A percentile compares a stretch with the other conserved stretches of the same genome.
phyloP scores from a whole-genome alignment of 35 echinoderm and acorn worm genomes.

The Nesometra sesokonis region DNA sequence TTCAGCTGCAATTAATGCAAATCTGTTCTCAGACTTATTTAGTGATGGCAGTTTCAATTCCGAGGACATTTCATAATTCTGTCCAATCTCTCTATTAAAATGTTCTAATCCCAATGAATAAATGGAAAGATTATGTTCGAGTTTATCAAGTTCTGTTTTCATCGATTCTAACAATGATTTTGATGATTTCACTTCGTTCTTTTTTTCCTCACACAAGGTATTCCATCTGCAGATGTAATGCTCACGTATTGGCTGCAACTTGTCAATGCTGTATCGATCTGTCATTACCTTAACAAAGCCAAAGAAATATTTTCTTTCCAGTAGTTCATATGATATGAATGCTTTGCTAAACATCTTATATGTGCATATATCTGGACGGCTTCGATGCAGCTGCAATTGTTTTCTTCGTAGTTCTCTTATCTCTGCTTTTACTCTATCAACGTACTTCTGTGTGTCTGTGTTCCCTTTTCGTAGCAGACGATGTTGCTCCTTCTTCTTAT shows the following conservation, averaged over 20 bases:
- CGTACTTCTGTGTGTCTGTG: neutral
- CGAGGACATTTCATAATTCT: neutral
- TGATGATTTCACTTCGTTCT: neutral
- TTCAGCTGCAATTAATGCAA: conserved; percentile 1
- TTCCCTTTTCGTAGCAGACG: neutral
- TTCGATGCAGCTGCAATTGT: neutral
- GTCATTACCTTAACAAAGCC: neutral
- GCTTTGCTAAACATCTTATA: neutral
- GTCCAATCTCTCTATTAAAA: conserved; percentile 20
- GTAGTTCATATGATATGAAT: neutral
- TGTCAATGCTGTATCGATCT: neutral
- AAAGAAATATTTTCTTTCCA: neutral
- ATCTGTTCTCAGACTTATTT: no score
- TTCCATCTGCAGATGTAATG: neutral
- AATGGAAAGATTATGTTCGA: neutral
- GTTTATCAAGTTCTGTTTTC: neutral
- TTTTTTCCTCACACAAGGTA: neutral
- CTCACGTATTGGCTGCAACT: neutral
- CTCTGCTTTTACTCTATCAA: neutral
- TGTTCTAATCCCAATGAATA: conserved; percentile 19
- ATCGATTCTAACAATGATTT: neutral
- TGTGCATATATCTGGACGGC: neutral
- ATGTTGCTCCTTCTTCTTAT: neutral
- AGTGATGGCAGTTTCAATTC: no score
- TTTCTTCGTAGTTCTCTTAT: neutral